A percentile compares a stretch with the other conserved stretches of the same genome.
These are phyloP conservation scores for Agrypnia vestita DNA, from an alignment of 1,140 invertebrate species.

Conservation along the genomic window DNA sequence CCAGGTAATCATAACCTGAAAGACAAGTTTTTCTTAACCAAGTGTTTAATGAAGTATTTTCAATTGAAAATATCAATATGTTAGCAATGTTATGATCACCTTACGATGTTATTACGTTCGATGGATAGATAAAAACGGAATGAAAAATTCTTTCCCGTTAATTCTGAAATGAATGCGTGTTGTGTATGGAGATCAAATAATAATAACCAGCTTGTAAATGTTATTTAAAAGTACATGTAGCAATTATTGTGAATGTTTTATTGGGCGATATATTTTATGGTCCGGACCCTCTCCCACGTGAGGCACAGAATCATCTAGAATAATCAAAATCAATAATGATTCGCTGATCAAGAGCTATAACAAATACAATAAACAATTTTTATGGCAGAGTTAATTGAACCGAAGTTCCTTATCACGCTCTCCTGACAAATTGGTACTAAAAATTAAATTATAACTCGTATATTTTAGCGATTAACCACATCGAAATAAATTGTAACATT, in stretches of 20 bases:
- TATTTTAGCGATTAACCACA: too few relatives aligned
- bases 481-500: too few relatives aligned
- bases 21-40: too few relatives aligned
- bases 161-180: too few relatives aligned
- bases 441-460: background rate
- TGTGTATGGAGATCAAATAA: too few relatives aligned
- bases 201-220: background rate
- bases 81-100: too few relatives aligned
- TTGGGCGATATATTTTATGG: background rate
- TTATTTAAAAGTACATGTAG: background rate
- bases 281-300: background rate
- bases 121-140: too few relatives aligned
- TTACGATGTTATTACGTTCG: too few relatives aligned
- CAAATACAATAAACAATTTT: background rate
- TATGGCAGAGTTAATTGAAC: background rate
- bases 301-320: background rate
- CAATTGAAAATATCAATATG: too few relatives aligned
- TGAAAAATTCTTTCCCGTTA: too few relatives aligned
- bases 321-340: background rate
- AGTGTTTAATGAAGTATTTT: too few relatives aligned
- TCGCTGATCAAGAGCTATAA: background rate
- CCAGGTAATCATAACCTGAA: too few relatives aligned
- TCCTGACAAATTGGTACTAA: background rate
- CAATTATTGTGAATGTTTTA: conserved; percentile 17
- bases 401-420: background rate